Conservation (phyloP, 2,888 invertebrate genomes). For the Drosophila hamatofila region DNA sequence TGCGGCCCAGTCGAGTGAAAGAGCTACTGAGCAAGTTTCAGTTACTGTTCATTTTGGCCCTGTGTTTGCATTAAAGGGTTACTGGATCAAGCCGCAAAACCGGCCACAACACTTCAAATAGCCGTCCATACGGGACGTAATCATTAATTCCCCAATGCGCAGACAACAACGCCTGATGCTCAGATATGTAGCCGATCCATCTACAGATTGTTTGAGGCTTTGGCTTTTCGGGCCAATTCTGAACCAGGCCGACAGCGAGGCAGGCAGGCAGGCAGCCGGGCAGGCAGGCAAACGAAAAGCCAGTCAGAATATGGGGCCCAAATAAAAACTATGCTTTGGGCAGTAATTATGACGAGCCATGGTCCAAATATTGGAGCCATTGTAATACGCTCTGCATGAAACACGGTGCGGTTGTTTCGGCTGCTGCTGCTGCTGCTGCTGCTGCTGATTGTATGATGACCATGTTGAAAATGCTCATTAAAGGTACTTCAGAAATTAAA, state of each 20-base stretch:
- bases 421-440: slow-evolving; percentile 35
- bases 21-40: slow-evolving; percentile 72
- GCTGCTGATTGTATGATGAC: slow-evolving; percentile 80
- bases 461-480: slow-evolving; percentile 83
- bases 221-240: slow-evolving; percentile 32
- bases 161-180: slow-evolving; percentile 58
- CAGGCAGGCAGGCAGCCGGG: no score
- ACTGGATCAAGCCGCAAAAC: slow-evolving; percentile 75
- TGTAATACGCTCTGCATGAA: slow-evolving; percentile 52
- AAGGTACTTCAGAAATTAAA: slow-evolving; percentile 81
- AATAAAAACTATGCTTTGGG: slow-evolving; percentile 57
- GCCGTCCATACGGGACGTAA: slow-evolving; percentile 42
- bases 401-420: slow-evolving; percentile 38
- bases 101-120: slow-evolving; percentile 26
- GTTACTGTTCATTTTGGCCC: slow-evolving; percentile 44
- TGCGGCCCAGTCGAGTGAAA: slow-evolving; percentile 44
- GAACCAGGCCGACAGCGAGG: background rate
- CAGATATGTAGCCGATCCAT: slow-evolving; percentile 63
- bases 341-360: slow-evolving; percentile 75
- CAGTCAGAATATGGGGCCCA: slow-evolving; percentile 21
- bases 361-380: slow-evolving; percentile 75
- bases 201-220: slow-evolving; percentile 64
- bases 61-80: slow-evolving; percentile 74
- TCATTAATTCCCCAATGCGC: slow-evolving; percentile 77
- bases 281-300: background rate